Base-by-base conservation (phyloP, 2,113 vertebrate genomes). In the Vireo altiloquus region DNA sequence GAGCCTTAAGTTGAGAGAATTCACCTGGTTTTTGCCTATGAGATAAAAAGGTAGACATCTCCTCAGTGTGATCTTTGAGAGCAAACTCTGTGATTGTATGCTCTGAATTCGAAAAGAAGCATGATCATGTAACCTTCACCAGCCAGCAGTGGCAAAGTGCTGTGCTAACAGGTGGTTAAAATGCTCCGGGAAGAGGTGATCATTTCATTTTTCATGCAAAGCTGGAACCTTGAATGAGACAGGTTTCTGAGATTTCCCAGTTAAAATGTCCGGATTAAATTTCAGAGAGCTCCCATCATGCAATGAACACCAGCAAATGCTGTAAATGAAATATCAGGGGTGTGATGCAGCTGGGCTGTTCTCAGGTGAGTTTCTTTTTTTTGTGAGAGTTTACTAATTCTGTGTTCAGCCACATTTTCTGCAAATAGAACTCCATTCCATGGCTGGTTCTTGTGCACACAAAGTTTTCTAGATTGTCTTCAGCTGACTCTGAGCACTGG, bases 181-280 rank as follows among this genome's bases (percentile, higher is more conserved):
- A 91, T 90, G 75, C 80, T 74, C 71, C 49, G 66, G 71, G 9
- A 83, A 92, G 82, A 94, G 47, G 31, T 40, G 30, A 24, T 37
- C 5, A 22, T 81, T 93, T 63, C 80, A 42, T 91, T 94, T 96
- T 95, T 82, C 53, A 75, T 54, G 75, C 47, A 94, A 59, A 97
- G 82, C 2, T 6, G 1, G 7, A 56, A 60, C 44, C 31, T 49
- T 46, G 92, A 83, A 30, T 35, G 94, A 92, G 91, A 85, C 3
- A 6, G 49, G 19, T 50, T 57, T 82, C 66, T 21, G 42, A 87
- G 60, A n/a, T 76, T 79, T 93, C 87, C 89, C 85, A 65, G 44
- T 96, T 92, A 69, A 75, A 92, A 82, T 40, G n/a, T 40, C 52
- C 25, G 37, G 44, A 40, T 87, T 81, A 47, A 39, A 82, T 89